Evolutionary conservation across 1,140 invertebrate genomes (phyloP), one percentile per base, ranked within the genome.

Genomic region (Drosophila athabasca): DNA sequence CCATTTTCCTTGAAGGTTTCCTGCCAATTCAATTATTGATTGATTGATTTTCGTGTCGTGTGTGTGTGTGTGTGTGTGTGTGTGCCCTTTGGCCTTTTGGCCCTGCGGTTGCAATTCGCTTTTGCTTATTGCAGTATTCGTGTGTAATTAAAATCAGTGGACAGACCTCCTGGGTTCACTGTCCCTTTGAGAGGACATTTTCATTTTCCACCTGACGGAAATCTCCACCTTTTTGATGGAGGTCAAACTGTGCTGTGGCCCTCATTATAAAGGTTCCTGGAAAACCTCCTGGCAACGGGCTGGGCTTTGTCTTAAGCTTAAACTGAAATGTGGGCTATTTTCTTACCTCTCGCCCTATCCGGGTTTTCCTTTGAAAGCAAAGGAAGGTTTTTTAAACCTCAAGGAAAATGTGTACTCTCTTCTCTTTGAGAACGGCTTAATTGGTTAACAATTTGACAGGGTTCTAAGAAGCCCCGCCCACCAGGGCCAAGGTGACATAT

Each of bases 91-190:
- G 65, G 35, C 35, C 35, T 39, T 39, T 39, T 39, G 35, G 11
- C 35, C 66, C 64, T 49, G 45, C 65, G 67, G 51, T 69, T 70
- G 67, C 65, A 69, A 26, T 45, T 35, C 31, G 43, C 64, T 11
- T 35, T 35, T 35, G 57, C 60, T 67, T 75, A 59, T 50, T 54
- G 58, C 68, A 58, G 58, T 62, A 58, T 71, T 69, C 52, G n/a
- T 39, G 64, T 69, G 67, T 70, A 83, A 83, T 83, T 83, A 83
- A 83, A 70, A 70, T 70, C 67, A 50, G 44, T n/a, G 65, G 6
- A 1, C 0, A 39, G 35, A 3, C 29, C 26, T 39, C 11, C 11
- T 6, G 9, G 29, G 2, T 11, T 19, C 3, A 19, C 26, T 1
- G 52, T 58, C 65, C 67, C 69, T 58, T 43, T 13, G 35, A 13